Evolutionary conservation across 2,797 vertebrate genomes (phyloP).

Genomic region (Meda fulgida): DNA sequence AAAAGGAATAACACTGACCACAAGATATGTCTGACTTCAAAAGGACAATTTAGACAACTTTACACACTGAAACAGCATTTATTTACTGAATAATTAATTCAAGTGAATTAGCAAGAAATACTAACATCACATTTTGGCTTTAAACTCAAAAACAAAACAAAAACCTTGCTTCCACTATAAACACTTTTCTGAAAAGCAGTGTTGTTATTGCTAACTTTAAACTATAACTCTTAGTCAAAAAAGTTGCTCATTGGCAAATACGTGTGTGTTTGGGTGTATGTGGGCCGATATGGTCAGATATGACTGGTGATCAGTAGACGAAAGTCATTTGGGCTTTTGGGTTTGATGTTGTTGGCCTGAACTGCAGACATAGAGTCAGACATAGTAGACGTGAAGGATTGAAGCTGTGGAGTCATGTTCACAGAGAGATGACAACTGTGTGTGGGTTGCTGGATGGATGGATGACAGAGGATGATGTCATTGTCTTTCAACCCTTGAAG

Average conservation of each 20-base stretch:
- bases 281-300: background rate
- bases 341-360: conserved; percentile 55
- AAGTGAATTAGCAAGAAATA: background rate
- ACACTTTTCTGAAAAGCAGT: background rate
- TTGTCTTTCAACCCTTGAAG: conserved; percentile 24
- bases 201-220: background rate
- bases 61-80: background rate
- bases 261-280: background rate
- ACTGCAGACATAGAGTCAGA: conserved; percentile 50
- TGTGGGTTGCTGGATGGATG: conserved; percentile 43
- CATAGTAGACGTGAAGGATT: conserved; percentile 54
- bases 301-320: conserved; percentile 5
- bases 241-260: background rate
- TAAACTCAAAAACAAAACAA: background rate
- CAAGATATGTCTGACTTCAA: background rate
- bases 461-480: conserved; percentile 53
- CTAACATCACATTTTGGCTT: background rate
- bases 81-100: background rate
- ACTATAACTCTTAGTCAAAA: background rate
- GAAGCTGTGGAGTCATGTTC: conserved; percentile 57
- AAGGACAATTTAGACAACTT: background rate
- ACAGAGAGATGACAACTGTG: conserved; percentile 45
- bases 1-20: background rate
- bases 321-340: conserved; percentile 22
- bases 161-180: background rate